Evolutionary conservation across 1,140 invertebrate species (phyloP).

Genomic region (Sycophaga agraensis): DNA sequence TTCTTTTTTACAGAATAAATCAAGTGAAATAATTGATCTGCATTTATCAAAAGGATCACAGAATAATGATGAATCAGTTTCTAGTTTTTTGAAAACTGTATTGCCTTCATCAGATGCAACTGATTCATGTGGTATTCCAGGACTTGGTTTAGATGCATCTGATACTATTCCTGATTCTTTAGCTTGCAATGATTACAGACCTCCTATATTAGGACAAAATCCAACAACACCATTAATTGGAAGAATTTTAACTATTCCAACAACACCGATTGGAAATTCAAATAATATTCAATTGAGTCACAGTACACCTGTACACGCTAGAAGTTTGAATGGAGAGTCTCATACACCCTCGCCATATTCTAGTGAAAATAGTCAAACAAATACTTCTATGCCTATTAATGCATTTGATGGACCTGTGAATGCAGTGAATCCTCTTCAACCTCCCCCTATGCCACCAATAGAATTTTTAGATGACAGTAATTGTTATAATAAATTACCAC

Average conservation of each 20-base stretch:
- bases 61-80: slow-evolving; percentile 48
- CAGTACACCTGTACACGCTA: slow-evolving; percentile 45
- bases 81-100: slow-evolving; percentile 54
- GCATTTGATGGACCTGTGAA: slow-evolving; percentile 36
- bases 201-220: slow-evolving; percentile 37
- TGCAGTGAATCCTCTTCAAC: slow-evolving; percentile 55
- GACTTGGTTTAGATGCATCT: slow-evolving; percentile 47
- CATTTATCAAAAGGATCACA: slow-evolving; percentile 35
- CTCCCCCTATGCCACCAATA: slow-evolving; percentile 64
- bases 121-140: slow-evolving; percentile 46
- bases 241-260: slow-evolving; percentile 35
- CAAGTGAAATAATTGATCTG: slow-evolving; percentile 60
- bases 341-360: slow-evolving; percentile 48
- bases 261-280: slow-evolving; percentile 29
- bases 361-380: slow-evolving; percentile 53
- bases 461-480: slow-evolving; percentile 55
- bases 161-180: slow-evolving; percentile 40
- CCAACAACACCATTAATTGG: slow-evolving; percentile 41
- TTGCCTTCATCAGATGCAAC: slow-evolving; percentile 41
- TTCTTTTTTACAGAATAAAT: slow-evolving; percentile 52
- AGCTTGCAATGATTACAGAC: slow-evolving; percentile 43
- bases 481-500: slow-evolving; percentile 57
- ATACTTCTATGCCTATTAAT: slow-evolving; percentile 34
- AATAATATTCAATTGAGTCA: slow-evolving; percentile 46
- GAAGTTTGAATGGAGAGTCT: slow-evolving; percentile 43